Percentiles rank a stretch among this genome's conserved stretches.
Evolutionary conservation across 2,113 vertebrate genomes (phyloP).

Genomic region (Cercopithecus mona): DNA sequence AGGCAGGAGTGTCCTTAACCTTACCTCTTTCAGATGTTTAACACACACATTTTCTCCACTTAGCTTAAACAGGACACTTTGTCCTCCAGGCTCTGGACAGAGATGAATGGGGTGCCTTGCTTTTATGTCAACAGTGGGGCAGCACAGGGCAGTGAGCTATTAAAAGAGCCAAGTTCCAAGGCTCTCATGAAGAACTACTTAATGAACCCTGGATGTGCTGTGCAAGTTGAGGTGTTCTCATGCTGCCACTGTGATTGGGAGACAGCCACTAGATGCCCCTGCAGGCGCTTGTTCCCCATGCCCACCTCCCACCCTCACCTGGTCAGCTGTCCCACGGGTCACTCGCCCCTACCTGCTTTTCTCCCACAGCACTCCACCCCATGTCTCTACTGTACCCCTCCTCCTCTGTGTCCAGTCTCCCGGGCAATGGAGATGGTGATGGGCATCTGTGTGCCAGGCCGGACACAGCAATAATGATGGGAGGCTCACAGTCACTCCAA

Average conservation of each 20-base stretch:
- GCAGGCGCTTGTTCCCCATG: not conserved
- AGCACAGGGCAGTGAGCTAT: not conserved
- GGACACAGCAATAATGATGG: no score
- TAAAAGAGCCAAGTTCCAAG: not conserved
- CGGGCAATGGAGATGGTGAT: not conserved
- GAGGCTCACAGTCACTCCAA: not conserved
- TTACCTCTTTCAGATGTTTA: not conserved
- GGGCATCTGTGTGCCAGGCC: not conserved
- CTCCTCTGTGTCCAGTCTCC: not conserved
- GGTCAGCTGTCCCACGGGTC: not conserved
- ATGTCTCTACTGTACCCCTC: not conserved
- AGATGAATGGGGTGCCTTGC: not conserved
- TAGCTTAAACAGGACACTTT: not conserved
- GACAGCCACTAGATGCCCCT: not conserved
- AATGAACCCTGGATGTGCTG: not conserved
- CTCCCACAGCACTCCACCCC: not conserved
- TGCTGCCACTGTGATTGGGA: fast-evolving
- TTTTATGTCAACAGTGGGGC: not conserved
- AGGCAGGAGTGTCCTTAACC: not conserved
- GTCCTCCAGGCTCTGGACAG: not conserved
- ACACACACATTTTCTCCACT: not conserved
- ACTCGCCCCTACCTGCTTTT: not conserved
- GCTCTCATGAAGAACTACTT: not conserved
- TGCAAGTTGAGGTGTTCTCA: not conserved
- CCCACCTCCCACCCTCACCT: not conserved